These are phyloP conservation scores for Drosophila serrata DNA, from an alignment of 1,140 invertebrate species.

Conservation along the genomic window DNA sequence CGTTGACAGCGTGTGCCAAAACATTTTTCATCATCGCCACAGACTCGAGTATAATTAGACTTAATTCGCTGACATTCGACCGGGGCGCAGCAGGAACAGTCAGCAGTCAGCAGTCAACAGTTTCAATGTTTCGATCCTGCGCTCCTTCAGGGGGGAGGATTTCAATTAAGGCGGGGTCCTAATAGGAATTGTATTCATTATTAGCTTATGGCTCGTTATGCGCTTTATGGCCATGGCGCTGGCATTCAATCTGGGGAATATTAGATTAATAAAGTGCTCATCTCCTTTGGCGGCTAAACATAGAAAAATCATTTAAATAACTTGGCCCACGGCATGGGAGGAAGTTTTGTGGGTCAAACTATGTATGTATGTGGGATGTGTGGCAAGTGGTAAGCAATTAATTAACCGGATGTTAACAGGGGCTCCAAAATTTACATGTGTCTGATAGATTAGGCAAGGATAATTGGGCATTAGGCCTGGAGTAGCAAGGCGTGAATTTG, in stretches of 20 bases:
- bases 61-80: slow-evolving; percentile 76
- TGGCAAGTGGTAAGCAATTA: slow-evolving; percentile 25
- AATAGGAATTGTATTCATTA: slow-evolving; percentile 50
- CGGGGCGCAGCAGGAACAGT: slow-evolving; percentile 13
- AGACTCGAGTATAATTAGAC: slow-evolving; percentile 70
- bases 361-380: slow-evolving; percentile 8
- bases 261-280: slow-evolving; percentile 45
- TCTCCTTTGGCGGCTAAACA: slow-evolving; percentile 12
- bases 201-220: slow-evolving; percentile 49
- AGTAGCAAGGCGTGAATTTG: slow-evolving; percentile 48
- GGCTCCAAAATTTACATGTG: slow-evolving; percentile 46
- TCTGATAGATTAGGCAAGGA: slow-evolving; percentile 37
- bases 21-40: slow-evolving; percentile 62
- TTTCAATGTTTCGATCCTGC: slow-evolving; percentile 33
- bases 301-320: slow-evolving; percentile 42
- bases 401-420: slow-evolving; percentile 35
- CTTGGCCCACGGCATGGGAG: not conserved
- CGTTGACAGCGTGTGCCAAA: slow-evolving; percentile 70
- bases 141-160: slow-evolving; percentile 16
- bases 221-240: slow-evolving; percentile 34
- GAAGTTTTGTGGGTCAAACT: slow-evolving; percentile 19
- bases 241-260: slow-evolving; percentile 31
- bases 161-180: slow-evolving; percentile 40
- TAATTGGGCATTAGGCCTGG: slow-evolving; percentile 36
- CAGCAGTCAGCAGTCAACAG: slow-evolving; percentile 39